Conservation (phyloP, 2,888 invertebrate genomes). For the Melanotus villosus region DNA sequence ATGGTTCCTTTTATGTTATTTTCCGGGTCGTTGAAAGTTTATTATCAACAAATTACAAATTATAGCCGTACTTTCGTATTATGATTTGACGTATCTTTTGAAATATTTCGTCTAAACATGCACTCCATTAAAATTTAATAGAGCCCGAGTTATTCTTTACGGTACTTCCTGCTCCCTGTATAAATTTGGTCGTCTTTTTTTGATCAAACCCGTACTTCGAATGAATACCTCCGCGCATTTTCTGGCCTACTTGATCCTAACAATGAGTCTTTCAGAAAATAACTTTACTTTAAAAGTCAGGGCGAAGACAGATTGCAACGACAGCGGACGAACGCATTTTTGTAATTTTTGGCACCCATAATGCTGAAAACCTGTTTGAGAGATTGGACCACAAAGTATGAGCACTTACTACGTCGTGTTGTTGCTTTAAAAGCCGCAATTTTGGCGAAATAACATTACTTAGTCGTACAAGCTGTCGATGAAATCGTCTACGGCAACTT, state of each 20-base stretch:
- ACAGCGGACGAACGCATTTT: constrained; percentile 55
- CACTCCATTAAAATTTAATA: constrained; percentile 46
- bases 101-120: constrained; percentile 41
- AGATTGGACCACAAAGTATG: constrained; percentile 52
- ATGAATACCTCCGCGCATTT: constrained; percentile 53
- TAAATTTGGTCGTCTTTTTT: constrained; percentile 38
- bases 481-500: constrained; percentile 13
- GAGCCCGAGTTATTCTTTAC: constrained; percentile 34
- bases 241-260: constrained; percentile 56
- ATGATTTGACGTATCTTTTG: constrained; percentile 35
- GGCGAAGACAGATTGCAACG: constrained; percentile 57
- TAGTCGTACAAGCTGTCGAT: constrained; percentile 40
- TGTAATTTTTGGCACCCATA: constrained; percentile 55
- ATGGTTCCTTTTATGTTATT: constrained; percentile 26
- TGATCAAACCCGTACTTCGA: constrained; percentile 34
- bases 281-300: constrained; percentile 56
- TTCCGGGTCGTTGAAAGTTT: constrained; percentile 24
- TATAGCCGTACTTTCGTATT: constrained; percentile 11
- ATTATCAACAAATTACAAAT: constrained; percentile 38
- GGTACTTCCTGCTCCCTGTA: constrained; percentile 33
- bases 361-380: constrained; percentile 54
- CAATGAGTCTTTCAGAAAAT: constrained; percentile 57
- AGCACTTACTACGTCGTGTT: constrained; percentile 51
- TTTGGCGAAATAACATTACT: constrained; percentile 54
- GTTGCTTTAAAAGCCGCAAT: constrained; percentile 58